Evolutionary conservation across 2,797 vertebrate species (phyloP), one percentile per base, ranked within the genome.

Genomic region (Aldrovandia affinis): DNA sequence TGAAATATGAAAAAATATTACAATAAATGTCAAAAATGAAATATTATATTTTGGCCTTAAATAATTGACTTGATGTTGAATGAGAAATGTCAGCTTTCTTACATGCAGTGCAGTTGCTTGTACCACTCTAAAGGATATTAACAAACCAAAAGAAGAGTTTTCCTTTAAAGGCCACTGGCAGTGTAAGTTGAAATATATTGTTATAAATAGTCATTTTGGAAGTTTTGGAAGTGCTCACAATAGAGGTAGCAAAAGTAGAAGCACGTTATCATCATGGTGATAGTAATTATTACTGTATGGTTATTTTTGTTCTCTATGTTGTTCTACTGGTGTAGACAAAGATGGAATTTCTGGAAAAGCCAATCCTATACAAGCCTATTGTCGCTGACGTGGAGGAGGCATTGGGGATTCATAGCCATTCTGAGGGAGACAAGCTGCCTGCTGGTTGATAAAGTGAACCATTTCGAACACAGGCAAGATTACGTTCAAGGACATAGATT

Each of bases 401-500:
- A 89, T 87, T 85, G 86, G 86, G 88, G 89, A 90, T 88, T 91
- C 89, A 89, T 92, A 88, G 88, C 93, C 92, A 94, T 92, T 93
- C 88, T 88, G 89, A 89, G 89, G 92, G 90, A 89, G 92, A 91
- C 92, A 92, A 85, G 87, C 93, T 95, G 93, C 92, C 93, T 93
- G 92, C 89, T 88, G 88, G 86, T 94, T 94, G 94, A 94, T 95
- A 94, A 94, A 94, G 92, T 92, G 93, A 94, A 90, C 92, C 91
- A 90, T 94, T 94, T 94, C 94, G 91, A 91, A 92, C 92, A 92
- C 88, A 89, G 91, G 92, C 91, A 94, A 94, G 94, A 94, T 95
- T 94, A 93, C 92, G 93, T 92, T 94, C 93, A 95, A 95, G 94
- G 94, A 95, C 93, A 94, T 89, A 93, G 93, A 94, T 94, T 93